Evolutionary conservation across 2,888 invertebrate genomes (phyloP).

Genomic region (Calameuta filiformis): DNA sequence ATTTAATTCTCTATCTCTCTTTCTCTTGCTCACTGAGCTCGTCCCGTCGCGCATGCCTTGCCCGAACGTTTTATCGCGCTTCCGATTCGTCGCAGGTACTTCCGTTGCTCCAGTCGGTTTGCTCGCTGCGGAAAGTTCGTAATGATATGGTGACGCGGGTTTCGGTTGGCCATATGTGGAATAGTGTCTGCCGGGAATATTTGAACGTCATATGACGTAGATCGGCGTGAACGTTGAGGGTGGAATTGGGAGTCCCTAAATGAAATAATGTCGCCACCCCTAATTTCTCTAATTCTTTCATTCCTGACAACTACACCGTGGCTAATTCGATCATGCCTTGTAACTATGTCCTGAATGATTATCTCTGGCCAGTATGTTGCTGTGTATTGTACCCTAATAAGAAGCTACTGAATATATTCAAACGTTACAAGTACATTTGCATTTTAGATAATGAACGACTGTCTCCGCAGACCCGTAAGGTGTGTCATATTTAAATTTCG

Average conservation of each 20-base stretch:
- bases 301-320: constrained; percentile 42
- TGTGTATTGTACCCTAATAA: background rate
- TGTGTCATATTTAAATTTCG: background rate
- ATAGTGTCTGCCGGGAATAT: background rate
- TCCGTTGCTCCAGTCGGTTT: background rate
- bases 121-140: background rate
- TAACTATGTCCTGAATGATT: background rate
- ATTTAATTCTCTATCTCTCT: constrained; percentile 12
- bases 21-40: background rate
- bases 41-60: background rate
- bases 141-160: background rate
- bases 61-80: background rate
- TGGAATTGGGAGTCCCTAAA: constrained; percentile 34
- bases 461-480: background rate
- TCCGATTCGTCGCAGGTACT: background rate
- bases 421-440: background rate
- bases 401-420: background rate
- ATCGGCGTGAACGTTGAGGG: background rate
- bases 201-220: background rate
- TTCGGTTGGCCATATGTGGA: background rate
- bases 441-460: background rate
- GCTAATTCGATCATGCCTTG: constrained; percentile 43
- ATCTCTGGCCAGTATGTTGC: background rate
- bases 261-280: constrained; percentile 53
- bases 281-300: constrained; percentile 52